Evolutionary conservation across 2,113 vertebrate species (phyloP).

Genomic region (Cynopterus brachyotis): DNA sequence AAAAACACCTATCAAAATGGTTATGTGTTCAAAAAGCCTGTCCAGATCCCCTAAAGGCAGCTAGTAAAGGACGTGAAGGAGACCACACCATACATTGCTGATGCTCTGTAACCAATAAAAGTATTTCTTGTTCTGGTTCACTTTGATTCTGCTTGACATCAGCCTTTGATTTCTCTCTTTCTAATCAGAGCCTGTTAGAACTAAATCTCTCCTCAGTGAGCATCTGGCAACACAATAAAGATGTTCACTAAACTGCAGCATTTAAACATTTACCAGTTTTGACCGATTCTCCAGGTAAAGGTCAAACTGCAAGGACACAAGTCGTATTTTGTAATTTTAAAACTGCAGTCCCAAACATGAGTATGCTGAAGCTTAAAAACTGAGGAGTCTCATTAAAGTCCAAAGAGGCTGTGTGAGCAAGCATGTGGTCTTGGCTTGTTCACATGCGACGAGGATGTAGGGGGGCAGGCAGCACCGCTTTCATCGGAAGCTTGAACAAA

Average conservation of each 20-base stretch:
- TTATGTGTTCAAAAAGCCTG: conserved; percentile 58
- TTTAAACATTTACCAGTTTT: conserved; percentile 65
- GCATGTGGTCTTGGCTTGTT: neutral
- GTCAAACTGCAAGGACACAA: neutral
- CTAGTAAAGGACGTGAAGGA: conserved; percentile 65
- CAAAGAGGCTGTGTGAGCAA: neutral
- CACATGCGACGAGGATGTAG: neutral
- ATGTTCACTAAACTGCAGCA: conserved; percentile 62
- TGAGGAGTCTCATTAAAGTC: neutral
- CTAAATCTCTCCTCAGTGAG: conserved; percentile 71
- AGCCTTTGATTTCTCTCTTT: conserved; percentile 47
- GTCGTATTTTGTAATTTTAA: conserved; percentile 45
- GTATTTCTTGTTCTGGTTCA: conserved; percentile 69
- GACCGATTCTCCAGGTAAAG: conserved; percentile 71
- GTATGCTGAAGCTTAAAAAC: conserved; percentile 22
- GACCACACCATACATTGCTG: conserved; percentile 48
- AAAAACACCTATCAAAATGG: conserved; percentile 69
- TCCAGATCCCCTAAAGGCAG: conserved; percentile 53
- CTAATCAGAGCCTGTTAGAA: conserved; percentile 77
- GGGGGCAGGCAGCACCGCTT: neutral
- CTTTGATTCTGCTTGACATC: conserved; percentile 73
- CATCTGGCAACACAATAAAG: conserved; percentile 74
- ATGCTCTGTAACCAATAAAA: conserved; percentile 75
- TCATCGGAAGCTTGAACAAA: neutral
- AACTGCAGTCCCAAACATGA: conserved; percentile 8